Percentiles rank a stretch among this genome's conserved stretches.
Evolutionary conservation across 2,888 invertebrate species (phyloP).

Genomic region (Drosophila bunnanda): DNA sequence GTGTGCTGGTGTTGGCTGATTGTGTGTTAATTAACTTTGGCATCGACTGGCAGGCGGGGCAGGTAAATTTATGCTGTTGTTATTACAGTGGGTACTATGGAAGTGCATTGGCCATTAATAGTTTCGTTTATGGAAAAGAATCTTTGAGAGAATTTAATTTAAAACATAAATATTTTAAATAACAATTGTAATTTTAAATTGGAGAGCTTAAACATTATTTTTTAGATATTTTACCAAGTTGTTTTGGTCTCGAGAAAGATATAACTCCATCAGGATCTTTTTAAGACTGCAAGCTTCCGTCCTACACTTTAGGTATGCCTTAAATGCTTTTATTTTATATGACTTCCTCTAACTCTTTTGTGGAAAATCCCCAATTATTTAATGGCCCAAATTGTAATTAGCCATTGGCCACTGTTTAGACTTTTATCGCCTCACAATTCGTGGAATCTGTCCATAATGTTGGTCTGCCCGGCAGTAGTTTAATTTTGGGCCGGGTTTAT

Average conservation of each 20-base stretch:
- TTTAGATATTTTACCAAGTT: neutral
- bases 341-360: neutral
- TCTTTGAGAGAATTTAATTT: neutral
- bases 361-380: constrained; percentile 10
- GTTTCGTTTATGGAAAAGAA: neutral
- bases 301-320: no score
- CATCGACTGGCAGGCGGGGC: constrained; percentile 44
- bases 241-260: neutral
- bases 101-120: neutral
- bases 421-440: constrained; percentile 46
- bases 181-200: neutral
- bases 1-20: constrained; percentile 55
- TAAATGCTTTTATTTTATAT: neutral
- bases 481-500: constrained; percentile 54
- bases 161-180: neutral
- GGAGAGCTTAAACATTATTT: neutral
- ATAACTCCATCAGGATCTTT: neutral
- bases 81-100: constrained; percentile 28
- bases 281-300: no score
- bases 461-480: constrained; percentile 16
- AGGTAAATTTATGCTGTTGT: constrained; percentile 33
- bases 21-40: constrained; percentile 78
- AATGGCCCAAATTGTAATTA: constrained; percentile 6
- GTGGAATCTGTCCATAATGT: constrained; percentile 43
- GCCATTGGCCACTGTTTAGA: constrained; percentile 23